Evolutionary conservation across 1,140 invertebrate species (phyloP), one percentile per base, ranked within the genome.

Genomic region (Microvelia longipes): DNA sequence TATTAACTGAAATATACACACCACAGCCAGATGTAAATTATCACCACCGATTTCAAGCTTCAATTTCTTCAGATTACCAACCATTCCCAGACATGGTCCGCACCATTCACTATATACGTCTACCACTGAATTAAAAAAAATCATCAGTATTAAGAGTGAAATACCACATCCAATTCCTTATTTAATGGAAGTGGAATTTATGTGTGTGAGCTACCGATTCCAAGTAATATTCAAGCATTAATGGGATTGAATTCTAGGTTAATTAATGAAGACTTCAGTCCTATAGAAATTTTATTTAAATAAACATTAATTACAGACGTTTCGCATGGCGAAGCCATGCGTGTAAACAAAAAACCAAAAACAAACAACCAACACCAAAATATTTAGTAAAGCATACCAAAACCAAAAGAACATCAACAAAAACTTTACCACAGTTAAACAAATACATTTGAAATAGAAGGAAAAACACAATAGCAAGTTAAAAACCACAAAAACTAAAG

Each of bases 21-120:
- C 92, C 74, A 87, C 84, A 13, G 89, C 90, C 71, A 94, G 84
- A 73, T 88, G 88, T 27, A 95, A 79, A 71, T 88, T 84, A 76
- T 93, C 90, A 68, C 91, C 91, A 14, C 91, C 91, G 1, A 91
- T 77, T 81, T 96, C 93, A 77, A 94, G 87, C 79, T 95, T 95
- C 62, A 96, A 82, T 80, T 93, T 91, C 74, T 92, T 91, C 71
- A 96, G 83, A 77, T 88, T 91, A 71, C 89, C 89, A 28, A 91
- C 83, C 90, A 96, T 92, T 28, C 89, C 91, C 69, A 87, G 80
- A 75, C 93, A 95, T 0, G 93, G 92, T 5, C 93, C 93, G 77
- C 90, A 91, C 93, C 93, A 96, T 71, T 93, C 91, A n/a, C 92
- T 90, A 79, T 92, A 96, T 28, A 95, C 85, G 78, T 96, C 93